These are phyloP conservation scores for Diceros bicornis DNA, from an alignment of 2,797 vertebrate genomes.

Conservation along the genomic window DNA sequence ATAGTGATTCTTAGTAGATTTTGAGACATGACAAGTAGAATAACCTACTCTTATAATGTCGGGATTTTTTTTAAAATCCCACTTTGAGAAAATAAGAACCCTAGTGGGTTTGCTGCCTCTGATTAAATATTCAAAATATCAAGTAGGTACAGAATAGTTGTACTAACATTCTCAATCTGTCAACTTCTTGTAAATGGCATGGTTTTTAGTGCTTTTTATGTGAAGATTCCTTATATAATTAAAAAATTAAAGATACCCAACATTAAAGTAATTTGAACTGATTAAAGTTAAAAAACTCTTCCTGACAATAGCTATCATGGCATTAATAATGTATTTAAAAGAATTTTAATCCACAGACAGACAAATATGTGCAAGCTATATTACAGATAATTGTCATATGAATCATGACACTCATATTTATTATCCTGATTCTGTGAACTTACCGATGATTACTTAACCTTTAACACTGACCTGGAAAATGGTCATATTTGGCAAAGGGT, in stretches of 20 bases:
- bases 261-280: not conserved
- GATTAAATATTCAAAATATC: not conserved
- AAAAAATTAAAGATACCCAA: not conserved
- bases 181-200: not conserved
- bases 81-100: not conserved
- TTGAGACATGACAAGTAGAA: not conserved
- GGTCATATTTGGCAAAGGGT: not conserved
- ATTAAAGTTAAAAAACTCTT: not conserved
- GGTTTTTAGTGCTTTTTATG: not conserved
- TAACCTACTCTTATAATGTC: not conserved
- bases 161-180: not conserved
- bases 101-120: not conserved
- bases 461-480: not conserved
- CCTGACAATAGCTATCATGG: not conserved
- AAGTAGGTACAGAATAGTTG: not conserved
- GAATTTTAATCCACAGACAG: not conserved
- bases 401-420: not conserved
- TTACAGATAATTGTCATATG: not conserved
- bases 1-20: not conserved
- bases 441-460: fast-evolving
- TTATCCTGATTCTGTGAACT: not conserved
- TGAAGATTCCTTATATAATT: not conserved
- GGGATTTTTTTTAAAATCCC: not conserved
- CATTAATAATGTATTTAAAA: not conserved
- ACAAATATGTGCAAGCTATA: not conserved